These are phyloP conservation scores for Ips nitidus DNA, from an alignment of 1,140 invertebrate genomes.

Conservation along the genomic window DNA sequence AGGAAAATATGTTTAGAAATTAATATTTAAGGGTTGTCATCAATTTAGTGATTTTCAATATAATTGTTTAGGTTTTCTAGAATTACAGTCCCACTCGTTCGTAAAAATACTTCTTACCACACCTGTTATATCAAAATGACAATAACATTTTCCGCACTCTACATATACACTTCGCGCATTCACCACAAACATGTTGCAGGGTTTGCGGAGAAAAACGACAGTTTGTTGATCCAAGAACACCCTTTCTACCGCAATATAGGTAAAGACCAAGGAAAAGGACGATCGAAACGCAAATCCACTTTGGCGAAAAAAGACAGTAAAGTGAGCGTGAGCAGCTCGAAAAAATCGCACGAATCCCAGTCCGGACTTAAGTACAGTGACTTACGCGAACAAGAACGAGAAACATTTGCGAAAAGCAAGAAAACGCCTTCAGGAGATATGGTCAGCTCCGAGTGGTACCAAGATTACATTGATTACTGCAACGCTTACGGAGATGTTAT, in stretches of 20 bases:
- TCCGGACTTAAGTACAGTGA: too few species aligned
- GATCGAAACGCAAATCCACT: slow-evolving; percentile 18
- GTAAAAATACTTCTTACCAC: too few species aligned
- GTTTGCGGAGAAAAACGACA: slow-evolving; percentile 21
- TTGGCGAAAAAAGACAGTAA: slow-evolving; percentile 11
- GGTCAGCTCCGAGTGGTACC: slow-evolving; percentile 36
- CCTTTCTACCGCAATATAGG: slow-evolving; percentile 27
- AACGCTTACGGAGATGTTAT: slow-evolving; percentile 31
- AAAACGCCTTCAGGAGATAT: too few species aligned
- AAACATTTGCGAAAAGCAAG: too few species aligned
- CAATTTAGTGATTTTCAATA: neutral
- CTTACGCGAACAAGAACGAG: too few species aligned
- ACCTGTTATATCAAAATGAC: too few species aligned
- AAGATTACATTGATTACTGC: slow-evolving; percentile 38
- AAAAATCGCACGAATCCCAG: too few species aligned
- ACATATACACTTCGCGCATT: too few species aligned
- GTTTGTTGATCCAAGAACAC: slow-evolving; percentile 36
- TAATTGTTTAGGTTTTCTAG: neutral
- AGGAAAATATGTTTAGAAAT: too few species aligned
- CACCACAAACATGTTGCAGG: neutral
- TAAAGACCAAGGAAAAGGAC: slow-evolving; percentile 30
- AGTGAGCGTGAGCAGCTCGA: too few species aligned
- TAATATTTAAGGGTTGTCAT: neutral
- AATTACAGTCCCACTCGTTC: too few species aligned
- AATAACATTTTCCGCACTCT: too few species aligned